Evolutionary conservation across 2,113 vertebrate genomes (phyloP), one percentile per base, ranked within the genome.

Genomic region (Grus americana): DNA sequence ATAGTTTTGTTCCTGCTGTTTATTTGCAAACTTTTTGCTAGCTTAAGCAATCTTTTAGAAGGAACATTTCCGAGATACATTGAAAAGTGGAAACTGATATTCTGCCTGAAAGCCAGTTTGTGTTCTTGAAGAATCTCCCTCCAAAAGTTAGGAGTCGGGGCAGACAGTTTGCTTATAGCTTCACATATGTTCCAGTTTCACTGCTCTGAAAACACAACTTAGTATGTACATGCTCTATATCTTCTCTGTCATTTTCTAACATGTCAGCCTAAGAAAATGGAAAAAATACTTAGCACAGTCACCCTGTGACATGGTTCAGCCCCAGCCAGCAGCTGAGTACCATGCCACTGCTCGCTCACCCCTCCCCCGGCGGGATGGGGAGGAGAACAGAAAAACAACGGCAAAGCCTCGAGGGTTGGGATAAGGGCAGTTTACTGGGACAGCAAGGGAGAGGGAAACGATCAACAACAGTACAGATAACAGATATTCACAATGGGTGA

Each of bases 201-300:
- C 59, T 52, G 62, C 70, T 95, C 80, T 96, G 72, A 93, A 97
- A 96, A 74, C 30, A 66, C 86, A 46, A 58, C 62, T 55, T 71
- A 74, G 15, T 30, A 90, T 47, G 65, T 80, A 86, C 46, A 55
- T 72, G 38, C 15, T 90, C 79, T 82, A 15, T 80, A 92, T 73
- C 58, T 87, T 90, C 92, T 96, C 74, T 95, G 62, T 66, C 59
- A 70, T n/a, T 90, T 88, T 89, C 73, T 96, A 94, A 94, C 12
- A 9, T 76, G 70, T 70, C 94, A 94, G 78, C 52, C 79, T 89
- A 81, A 61, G 92, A 95, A 93, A 97, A 92, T 34, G 10, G 38
- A 27, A 59, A 75, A 97, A 97, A 74, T 76, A 75, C 29, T 54
- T 29, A 54, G 29, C 36, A 91, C 71, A 91, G 38, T 67, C 72